Evolutionary conservation across 2,113 vertebrate genomes (phyloP).

Genomic region (Petromus typicus): DNA sequence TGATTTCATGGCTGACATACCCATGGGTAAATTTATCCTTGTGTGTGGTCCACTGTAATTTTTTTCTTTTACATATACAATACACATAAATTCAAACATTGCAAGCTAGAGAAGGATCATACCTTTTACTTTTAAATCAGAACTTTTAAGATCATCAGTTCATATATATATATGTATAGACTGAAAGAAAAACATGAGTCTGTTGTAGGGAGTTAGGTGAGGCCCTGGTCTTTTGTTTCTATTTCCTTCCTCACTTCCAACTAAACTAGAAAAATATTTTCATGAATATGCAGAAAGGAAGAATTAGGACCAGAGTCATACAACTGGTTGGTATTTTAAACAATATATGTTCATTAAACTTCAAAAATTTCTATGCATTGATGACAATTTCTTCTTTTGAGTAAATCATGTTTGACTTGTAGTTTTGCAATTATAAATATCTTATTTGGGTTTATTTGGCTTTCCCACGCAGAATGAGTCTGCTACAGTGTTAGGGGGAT

Average conservation of each 20-base stretch:
- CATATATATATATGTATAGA: neutral
- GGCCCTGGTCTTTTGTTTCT: neutral
- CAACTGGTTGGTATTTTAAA: constrained; percentile 26
- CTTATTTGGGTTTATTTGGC: neutral
- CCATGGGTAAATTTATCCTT: neutral
- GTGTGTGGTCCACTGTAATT: neutral
- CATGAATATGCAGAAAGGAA: neutral
- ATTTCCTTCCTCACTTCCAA: neutral
- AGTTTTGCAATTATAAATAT: constrained; percentile 27
- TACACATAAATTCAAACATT: neutral
- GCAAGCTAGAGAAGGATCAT: neutral
- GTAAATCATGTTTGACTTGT: neutral
- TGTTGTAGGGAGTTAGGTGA: neutral
- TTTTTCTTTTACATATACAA: neutral
- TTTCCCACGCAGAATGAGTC: neutral
- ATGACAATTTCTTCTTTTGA: neutral
- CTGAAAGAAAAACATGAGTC: constrained; percentile 10
- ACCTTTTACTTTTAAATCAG: neutral
- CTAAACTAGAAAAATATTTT: neutral
- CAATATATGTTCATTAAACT: neutral
- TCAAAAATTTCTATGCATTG: neutral
- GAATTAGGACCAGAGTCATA: neutral
- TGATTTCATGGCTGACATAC: neutral
- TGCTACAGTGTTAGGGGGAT: neutral
- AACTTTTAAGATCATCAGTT: constrained; percentile 34